Conservation (phyloP, 1,140 invertebrate species). For the Brachionus calyciflorus region DNA sequence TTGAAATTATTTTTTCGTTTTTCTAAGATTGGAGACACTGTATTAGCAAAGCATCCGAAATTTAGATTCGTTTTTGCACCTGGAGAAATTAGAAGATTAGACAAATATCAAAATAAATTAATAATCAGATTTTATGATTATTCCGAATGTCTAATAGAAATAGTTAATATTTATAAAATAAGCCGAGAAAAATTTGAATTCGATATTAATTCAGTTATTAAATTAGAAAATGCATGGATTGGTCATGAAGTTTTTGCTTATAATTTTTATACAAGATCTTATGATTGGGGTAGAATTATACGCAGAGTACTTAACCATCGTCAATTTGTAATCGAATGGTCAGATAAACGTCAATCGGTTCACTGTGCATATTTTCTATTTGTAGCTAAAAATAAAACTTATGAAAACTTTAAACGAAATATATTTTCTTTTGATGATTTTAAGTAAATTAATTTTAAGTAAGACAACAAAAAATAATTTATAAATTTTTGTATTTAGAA, state of each 20-base stretch:
- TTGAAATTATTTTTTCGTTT: constrained; percentile 16
- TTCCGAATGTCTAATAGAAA: neutral
- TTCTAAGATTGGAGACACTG: constrained; percentile 14
- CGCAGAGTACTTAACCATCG: constrained; percentile 48
- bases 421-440: too few species aligned
- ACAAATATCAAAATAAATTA: constrained; percentile 1
- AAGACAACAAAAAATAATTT: neutral
- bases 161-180: neutral
- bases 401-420: neutral
- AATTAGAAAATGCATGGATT: constrained; percentile 11
- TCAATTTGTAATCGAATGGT: constrained; percentile 51
- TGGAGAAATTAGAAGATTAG: neutral
- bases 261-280: neutral
- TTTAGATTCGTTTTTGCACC: constrained; percentile 41
- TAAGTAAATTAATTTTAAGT: neutral
- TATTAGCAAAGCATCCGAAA: constrained; percentile 33
- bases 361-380: constrained; percentile 52
- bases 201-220: constrained; percentile 8
- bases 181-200: constrained; percentile 1
- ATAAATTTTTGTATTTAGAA: too few species aligned
- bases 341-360: constrained; percentile 48
- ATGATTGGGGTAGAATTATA: constrained; percentile 50
- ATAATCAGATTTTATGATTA: constrained; percentile 36
- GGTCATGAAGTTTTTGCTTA: neutral
- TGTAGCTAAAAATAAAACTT: constrained; percentile 8